Evolutionary conservation across 2,888 invertebrate species (phyloP).

Genomic region (Zootermopsis nevadensis): DNA sequence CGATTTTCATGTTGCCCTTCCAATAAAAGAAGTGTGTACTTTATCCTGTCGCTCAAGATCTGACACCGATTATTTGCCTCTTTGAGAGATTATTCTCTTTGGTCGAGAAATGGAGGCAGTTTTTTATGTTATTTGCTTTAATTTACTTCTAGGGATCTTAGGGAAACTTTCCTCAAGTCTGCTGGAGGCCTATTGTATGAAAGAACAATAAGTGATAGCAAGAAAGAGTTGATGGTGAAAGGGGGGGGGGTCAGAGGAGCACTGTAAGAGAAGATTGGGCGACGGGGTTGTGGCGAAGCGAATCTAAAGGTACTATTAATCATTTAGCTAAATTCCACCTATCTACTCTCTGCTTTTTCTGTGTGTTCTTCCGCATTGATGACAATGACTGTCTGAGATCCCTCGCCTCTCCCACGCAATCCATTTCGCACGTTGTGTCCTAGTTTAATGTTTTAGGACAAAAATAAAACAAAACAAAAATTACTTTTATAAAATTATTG

Average conservation of each 20-base stretch:
- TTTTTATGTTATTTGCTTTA: neutral
- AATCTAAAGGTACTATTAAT: constrained; percentile 4
- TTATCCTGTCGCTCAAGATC: neutral
- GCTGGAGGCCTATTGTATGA: constrained; percentile 11
- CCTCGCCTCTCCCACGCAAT: neutral
- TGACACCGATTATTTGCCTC: constrained; percentile 6
- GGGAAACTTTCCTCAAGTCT: neutral
- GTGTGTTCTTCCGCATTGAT: neutral
- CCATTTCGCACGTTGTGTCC: neutral
- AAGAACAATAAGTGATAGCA: neutral
- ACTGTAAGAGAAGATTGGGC: neutral
- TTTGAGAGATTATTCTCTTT: neutral
- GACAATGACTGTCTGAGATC: neutral
- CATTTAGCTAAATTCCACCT: neutral
- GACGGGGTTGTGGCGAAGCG: neutral
- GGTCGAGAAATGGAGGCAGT: neutral
- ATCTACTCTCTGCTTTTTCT: neutral
- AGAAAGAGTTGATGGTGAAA: neutral
- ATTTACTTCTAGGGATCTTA: neutral
- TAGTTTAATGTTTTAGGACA: neutral
- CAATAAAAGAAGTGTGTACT: neutral
- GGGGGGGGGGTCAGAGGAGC: too few species aligned
- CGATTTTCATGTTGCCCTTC: neutral
- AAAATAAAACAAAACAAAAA: too few species aligned
- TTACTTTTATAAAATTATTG: too few species aligned